Evolutionary conservation across 2,888 invertebrate species (phyloP).

Genomic region (Drosophila peninsularis): DNA sequence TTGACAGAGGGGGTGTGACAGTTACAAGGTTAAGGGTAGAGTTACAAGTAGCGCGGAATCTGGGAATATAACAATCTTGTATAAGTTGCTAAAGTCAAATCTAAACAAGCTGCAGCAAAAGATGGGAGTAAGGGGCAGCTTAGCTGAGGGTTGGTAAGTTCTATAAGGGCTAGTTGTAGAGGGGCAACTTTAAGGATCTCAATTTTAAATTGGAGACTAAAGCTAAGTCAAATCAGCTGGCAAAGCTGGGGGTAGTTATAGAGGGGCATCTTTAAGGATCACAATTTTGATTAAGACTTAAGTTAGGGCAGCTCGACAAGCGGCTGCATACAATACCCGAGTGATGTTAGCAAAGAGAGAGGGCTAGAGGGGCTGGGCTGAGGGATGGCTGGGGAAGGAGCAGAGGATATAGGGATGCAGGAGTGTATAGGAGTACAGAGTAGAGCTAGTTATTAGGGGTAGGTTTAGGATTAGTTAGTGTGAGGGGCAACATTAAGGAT

Average conservation of each 20-base stretch:
- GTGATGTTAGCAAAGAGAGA: background rate
- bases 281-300: slow-evolving; percentile 27
- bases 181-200: background rate
- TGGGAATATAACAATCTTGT: background rate
- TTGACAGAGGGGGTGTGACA: background rate
- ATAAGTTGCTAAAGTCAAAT: background rate
- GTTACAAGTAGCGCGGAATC: background rate
- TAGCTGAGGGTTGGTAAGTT: background rate
- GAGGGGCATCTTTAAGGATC: background rate
- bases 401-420: too few species aligned
- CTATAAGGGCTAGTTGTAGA: background rate
- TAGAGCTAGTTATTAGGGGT: background rate
- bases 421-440: background rate
- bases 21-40: background rate
- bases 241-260: background rate
- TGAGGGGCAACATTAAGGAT: slow-evolving; percentile 5
- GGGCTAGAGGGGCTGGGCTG: background rate
- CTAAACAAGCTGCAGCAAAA: background rate
- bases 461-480: background rate
- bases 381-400: background rate
- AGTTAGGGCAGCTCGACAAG: background rate
- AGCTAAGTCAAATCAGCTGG: background rate
- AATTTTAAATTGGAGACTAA: background rate
- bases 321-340: background rate
- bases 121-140: background rate